Base-by-base conservation (phyloP, 2,888 invertebrate species). In the Rhodophaea formosa region DNA sequence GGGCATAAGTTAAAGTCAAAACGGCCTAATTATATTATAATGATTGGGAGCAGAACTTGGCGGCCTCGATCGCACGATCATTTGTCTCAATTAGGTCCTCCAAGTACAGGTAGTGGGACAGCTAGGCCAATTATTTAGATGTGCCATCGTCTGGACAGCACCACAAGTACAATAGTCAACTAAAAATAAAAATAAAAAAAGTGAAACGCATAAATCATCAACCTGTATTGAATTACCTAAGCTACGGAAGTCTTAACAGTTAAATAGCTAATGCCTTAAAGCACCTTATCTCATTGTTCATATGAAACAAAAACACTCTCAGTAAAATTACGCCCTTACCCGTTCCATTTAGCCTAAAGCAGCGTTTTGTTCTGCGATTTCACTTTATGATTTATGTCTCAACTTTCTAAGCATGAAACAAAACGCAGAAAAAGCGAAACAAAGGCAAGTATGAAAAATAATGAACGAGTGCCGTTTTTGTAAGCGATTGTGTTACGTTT, bases 381-480 rank as follows among this genome's bases (percentile, higher is more conserved):
- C 51, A 12, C 51, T 51, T 51, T 35, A 51, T 51, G 51, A 51
- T 51, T 51, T 51, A 51, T 35, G 35, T 35, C n/a, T 51, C 12
- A 16, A 51, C 51, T 51, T 51, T 51, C 51, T 51, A 51, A 51
- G 35, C 35, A 51, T n/a, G 16, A 51, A 51, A 51, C 51, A 51
- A 35, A 35, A 51, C n/a, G 16, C 35, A 16, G 35, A 51, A 49
- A 51, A 51, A 35, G 12, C n/a, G 23, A 29, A 35, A 51, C 51
- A 51, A 35, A 51, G 35, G 17, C 14, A 35, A 15, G 35, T 16
- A 16, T 35, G 35, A 51, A 51, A 14, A 32, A 49, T 16, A 30
- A 49, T 17, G 12, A 51, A 35, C 35, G 35, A 17, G 12, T 15
- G 15, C 8, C 6, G 14, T 51, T 35, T 51, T 51, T 39, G 12